Percentiles rank a stretch among this genome's conserved stretches.
phyloP scores from a whole-genome alignment of 2,888 invertebrate genomes.

The Tinea semifulvella region DNA sequence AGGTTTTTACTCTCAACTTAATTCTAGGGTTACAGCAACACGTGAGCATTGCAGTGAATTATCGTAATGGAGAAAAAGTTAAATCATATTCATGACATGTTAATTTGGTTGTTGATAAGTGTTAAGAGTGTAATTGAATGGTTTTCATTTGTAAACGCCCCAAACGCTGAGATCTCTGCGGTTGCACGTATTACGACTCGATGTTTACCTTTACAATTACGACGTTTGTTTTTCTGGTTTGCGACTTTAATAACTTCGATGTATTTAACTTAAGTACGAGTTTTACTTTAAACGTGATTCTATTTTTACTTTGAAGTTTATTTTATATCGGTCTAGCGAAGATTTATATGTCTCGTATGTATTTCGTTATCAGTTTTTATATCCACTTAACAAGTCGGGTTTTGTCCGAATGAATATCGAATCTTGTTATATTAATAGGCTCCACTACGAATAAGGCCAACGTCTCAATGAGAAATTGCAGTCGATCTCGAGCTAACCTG shows the following conservation, averaged over 20 bases:
- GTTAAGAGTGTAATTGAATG: constrained; percentile 52
- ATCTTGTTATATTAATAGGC: constrained; percentile 10
- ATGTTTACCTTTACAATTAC: constrained; percentile 21
- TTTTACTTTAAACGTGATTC: background rate
- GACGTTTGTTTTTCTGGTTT: constrained; percentile 19
- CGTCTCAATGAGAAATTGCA: constrained; percentile 12
- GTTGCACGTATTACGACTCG: constrained; percentile 16
- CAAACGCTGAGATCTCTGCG: constrained; percentile 11
- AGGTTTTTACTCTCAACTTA: constrained; percentile 44
- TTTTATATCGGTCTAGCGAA: background rate
- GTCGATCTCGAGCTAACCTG: constrained; percentile 16
- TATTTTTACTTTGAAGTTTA: constrained; percentile 4
- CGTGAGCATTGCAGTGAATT: constrained; percentile 23
- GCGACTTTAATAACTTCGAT: constrained; percentile 11
- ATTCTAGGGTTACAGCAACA: constrained; percentile 37
- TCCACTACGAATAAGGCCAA: constrained; percentile 8
- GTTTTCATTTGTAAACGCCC: constrained; percentile 25
- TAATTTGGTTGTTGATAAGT: constrained; percentile 51
- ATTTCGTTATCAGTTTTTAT: constrained; percentile 9
- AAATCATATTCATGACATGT: constrained; percentile 62
- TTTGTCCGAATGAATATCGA: constrained; percentile 11
- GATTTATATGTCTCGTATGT: constrained; percentile 6
- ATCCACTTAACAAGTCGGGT: constrained; percentile 8
- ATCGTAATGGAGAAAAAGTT: constrained; percentile 55
- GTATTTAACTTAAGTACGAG: constrained; percentile 3